Evolutionary conservation across 2,797 vertebrate genomes (phyloP).

Genomic region (Pogonophryne albipinna): DNA sequence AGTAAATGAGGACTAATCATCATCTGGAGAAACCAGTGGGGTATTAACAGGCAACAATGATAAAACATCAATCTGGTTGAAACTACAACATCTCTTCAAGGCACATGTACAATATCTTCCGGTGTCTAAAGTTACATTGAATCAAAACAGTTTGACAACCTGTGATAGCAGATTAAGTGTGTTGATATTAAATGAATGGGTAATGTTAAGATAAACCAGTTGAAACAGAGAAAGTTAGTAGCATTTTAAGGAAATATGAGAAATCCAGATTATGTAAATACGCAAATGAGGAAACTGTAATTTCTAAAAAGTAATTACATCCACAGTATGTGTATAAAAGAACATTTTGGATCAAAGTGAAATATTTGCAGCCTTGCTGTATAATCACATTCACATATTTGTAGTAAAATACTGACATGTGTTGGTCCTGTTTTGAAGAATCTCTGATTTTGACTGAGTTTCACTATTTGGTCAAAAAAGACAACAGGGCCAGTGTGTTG

Average conservation of each 20-base stretch:
- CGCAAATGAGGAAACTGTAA: slow-evolving; percentile 47
- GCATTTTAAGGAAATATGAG: slow-evolving; percentile 2
- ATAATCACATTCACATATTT: slow-evolving; percentile 52
- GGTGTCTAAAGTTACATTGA: slow-evolving; percentile 44
- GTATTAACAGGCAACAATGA: slow-evolving; percentile 58
- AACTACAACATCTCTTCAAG: slow-evolving; percentile 60
- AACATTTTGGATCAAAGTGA: slow-evolving; percentile 46
- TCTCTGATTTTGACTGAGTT: slow-evolving; percentile 21
- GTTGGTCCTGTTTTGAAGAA: slow-evolving; percentile 43
- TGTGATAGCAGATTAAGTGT: slow-evolving; percentile 18
- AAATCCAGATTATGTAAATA: background rate
- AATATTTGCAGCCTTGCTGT: slow-evolving; percentile 36
- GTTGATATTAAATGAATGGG: slow-evolving; percentile 26
- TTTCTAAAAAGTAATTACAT: slow-evolving; percentile 60
- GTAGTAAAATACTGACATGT: slow-evolving; percentile 55
- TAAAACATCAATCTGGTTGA: slow-evolving; percentile 53
- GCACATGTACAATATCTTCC: slow-evolving; percentile 55
- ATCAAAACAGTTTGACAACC: slow-evolving; percentile 4
- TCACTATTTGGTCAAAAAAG: slow-evolving; percentile 42
- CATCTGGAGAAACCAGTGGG: slow-evolving; percentile 20
- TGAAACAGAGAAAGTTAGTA: slow-evolving; percentile 33
- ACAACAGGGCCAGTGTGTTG: slow-evolving; percentile 1
- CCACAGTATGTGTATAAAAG: slow-evolving; percentile 42
- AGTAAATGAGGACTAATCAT: slow-evolving; percentile 46
- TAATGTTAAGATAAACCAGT: slow-evolving; percentile 40